Base-by-base conservation (phyloP, 2,113 vertebrate species). In the Xiphophorus maculatus region DNA sequence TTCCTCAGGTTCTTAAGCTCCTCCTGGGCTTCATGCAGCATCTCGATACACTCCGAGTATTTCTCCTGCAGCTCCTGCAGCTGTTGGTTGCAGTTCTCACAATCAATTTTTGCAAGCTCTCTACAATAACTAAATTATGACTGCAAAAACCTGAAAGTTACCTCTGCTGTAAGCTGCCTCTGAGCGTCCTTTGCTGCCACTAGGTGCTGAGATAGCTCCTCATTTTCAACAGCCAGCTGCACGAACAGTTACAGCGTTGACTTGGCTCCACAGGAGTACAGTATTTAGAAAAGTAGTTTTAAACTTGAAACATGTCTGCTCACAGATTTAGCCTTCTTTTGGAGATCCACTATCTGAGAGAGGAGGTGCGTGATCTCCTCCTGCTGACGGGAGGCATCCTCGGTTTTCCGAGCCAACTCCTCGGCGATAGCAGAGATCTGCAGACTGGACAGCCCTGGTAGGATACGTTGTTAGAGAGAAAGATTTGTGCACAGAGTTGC, bases 331-430 rank as follows among this genome's bases (percentile, higher is more conserved):
- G 97, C 93, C 92, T 99, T 99, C 88, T 98, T 99, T 89, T 99
- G 98, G 84, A 99, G 89, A 78, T 99, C 98, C 0, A 99, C 98
- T 15, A 99, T 97, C 76, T 99, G 97, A 1, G 98, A 99, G 32
- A 99, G 96, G 25, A 99, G 95, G 86, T 99, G 97, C 1, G 98
- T 99, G 91, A 99, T 98, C 92, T 99, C 97, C 77, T 99, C 98
- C 60, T 99, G 98, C 83, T 99, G 98, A 0, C 98, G 95, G 25
- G 97, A 95, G 1, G 97, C 96, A 28, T 99, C 98, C 67, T 99
- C 98, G 0, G 97, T 99, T 92, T 99, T 99, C 84, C 96, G 97
- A 67, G 96, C 96, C 91, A 99, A 70, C 64, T 99, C 98, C 77
- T 99, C 98, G 0, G 98, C 96, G 84, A 99, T 96, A 44, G 89